A percentile compares a stretch with the other conserved stretches of the same genome.
Conservation (phyloP, 1,140 invertebrate genomes). For the Trissolcus basalis region DNA sequence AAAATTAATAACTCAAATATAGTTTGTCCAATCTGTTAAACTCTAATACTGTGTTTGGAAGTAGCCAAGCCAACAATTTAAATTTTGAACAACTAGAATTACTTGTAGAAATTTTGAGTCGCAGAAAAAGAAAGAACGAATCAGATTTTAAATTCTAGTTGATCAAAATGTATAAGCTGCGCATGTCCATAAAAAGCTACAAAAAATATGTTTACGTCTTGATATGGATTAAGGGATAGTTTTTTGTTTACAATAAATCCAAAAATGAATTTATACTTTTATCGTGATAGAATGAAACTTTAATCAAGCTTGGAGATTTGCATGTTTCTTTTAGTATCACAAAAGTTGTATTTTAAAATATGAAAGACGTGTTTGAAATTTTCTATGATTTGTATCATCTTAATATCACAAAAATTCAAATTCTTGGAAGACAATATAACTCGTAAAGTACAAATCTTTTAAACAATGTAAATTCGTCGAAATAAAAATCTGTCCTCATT, state of each 20-base stretch:
- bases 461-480: slow-evolving; percentile 24
- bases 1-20: slow-evolving; percentile 31
- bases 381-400: neutral
- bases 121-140: neutral
- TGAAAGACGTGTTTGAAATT: too few species aligned
- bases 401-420: slow-evolving; percentile 19
- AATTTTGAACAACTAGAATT: neutral
- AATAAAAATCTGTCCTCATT: slow-evolving; percentile 11
- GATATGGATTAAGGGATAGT: slow-evolving; percentile 35
- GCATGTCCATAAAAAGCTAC: slow-evolving; percentile 14
- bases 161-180: slow-evolving; percentile 6
- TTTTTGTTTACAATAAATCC: slow-evolving; percentile 6
- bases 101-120: slow-evolving; percentile 19
- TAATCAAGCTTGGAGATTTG: neutral
- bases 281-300: neutral
- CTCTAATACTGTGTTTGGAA: slow-evolving; percentile 73
- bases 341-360: too few species aligned
- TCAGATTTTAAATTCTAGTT: slow-evolving; percentile 10
- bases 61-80: slow-evolving; percentile 69
- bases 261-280: neutral
- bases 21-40: slow-evolving; percentile 42
- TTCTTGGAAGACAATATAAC: slow-evolving; percentile 37
- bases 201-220: slow-evolving; percentile 32
- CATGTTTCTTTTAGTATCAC: too few species aligned
- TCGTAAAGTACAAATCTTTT: too few species aligned